Conservation (phyloP, 1,140 invertebrate species). For the Helicorthomorpha holstii region DNA sequence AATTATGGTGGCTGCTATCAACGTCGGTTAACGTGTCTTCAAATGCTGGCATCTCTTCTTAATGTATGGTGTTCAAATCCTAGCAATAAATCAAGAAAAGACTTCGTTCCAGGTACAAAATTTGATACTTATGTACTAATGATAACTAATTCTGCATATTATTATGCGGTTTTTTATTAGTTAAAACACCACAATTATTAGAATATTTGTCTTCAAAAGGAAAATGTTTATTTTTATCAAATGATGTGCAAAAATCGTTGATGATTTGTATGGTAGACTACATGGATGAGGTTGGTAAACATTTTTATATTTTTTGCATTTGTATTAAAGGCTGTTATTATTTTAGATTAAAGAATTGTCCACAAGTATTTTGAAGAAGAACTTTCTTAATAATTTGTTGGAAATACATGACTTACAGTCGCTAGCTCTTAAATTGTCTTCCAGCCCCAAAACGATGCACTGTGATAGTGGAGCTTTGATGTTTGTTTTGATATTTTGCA, state of each 20-base stretch:
- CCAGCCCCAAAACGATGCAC: not conserved
- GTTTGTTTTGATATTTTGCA: not conserved
- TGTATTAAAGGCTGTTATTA: not conserved
- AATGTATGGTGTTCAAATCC: not conserved
- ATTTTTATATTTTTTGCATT: not conserved
- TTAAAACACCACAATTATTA: not conserved
- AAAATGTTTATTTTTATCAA: not conserved
- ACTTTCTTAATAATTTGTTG: not conserved
- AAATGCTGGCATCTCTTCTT: not conserved
- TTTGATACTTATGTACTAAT: not conserved
- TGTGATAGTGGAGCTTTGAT: not conserved
- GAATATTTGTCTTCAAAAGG: not conserved
- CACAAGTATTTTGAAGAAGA: not conserved
- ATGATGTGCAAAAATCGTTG: not conserved
- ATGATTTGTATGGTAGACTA: not conserved
- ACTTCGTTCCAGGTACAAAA: not conserved
- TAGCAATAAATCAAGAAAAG: not conserved
- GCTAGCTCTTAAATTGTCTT: not conserved
- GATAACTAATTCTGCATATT: not conserved
- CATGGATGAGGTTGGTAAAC: not conserved
- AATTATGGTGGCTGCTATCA: constrained; percentile 1
- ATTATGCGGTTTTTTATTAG: not conserved
- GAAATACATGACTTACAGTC: not conserved
- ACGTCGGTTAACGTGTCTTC: not conserved
- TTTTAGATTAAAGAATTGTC: not conserved